Evolutionary conservation across 2,797 vertebrate genomes (phyloP).

Genomic region (Catostomus latipinnis): DNA sequence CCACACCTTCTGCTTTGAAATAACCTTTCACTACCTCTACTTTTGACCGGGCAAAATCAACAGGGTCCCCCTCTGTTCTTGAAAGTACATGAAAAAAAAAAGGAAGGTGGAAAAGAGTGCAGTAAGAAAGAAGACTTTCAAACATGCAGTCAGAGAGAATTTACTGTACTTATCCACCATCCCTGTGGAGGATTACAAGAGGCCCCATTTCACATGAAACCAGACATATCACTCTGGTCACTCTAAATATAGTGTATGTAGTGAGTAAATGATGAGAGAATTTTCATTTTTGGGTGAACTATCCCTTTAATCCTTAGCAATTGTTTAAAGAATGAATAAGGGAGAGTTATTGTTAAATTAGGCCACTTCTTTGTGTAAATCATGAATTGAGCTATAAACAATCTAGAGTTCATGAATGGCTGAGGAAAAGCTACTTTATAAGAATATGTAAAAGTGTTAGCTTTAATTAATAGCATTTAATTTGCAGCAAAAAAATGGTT

Average conservation of each 20-base stretch:
- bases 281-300: no score
- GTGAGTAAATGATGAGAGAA: background rate
- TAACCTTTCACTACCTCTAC: conserved; percentile 69
- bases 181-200: background rate
- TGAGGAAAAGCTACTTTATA: no score
- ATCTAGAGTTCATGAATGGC: background rate
- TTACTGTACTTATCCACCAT: background rate
- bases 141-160: background rate
- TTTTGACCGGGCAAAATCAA: conserved; percentile 35
- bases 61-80: conserved; percentile 3
- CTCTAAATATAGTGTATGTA: conserved; percentile 47
- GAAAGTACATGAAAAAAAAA: background rate
- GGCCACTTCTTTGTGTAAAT: background rate
- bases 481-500: no score
- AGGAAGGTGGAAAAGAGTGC: background rate
- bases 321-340: no score
- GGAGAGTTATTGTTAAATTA: background rate
- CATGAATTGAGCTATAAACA: background rate
- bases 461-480: no score
- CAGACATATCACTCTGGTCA: conserved; percentile 17
- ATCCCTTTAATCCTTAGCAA: no score
- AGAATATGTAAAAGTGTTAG: no score
- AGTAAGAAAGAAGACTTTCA: conserved; percentile 3
- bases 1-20: conserved; percentile 56
- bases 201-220: background rate